Evolutionary conservation across 2,888 invertebrate genomes (phyloP).

Genomic region (Salticus scenicus): DNA sequence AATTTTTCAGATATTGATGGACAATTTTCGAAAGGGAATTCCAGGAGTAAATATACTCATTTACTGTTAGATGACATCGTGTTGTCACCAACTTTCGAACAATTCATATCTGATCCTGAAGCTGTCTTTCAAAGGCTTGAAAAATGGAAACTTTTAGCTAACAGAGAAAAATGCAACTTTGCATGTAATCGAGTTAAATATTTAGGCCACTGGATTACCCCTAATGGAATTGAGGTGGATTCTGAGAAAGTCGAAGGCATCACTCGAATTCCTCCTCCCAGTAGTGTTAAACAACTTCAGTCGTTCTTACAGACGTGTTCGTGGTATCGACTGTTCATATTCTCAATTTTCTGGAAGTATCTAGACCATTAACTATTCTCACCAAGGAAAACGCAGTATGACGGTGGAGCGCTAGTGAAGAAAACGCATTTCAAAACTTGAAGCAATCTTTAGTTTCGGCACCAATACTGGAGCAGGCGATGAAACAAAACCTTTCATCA

Average conservation of each 20-base stretch:
- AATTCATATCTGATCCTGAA: neutral
- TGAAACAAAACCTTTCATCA: no score
- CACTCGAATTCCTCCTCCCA: neutral
- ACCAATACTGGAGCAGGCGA: no score
- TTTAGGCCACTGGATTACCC: constrained; percentile 14
- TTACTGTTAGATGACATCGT: constrained; percentile 30
- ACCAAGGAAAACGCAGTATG: no score
- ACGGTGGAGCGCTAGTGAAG: no score
- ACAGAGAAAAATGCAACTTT: constrained; percentile 29
- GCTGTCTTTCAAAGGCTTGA: constrained; percentile 23
- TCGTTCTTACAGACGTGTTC: constrained; percentile 24
- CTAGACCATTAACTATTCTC: no score
- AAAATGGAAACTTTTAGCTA: constrained; percentile 10
- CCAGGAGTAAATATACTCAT: neutral
- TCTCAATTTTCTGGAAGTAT: no score
- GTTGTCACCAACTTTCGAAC: neutral
- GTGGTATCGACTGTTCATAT: neutral
- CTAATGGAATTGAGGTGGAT: constrained; percentile 12
- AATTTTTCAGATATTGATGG: constrained; percentile 27
- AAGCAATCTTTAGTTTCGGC: no score
- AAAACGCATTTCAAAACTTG: no score
- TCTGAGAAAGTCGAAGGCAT: neutral
- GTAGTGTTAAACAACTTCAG: constrained; percentile 1
- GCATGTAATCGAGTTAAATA: constrained; percentile 27
- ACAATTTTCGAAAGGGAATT: neutral